Percentiles rank a stretch among this genome's conserved stretches.
Evolutionary conservation across 2,888 invertebrate species (phyloP).

Genomic region (Leptinotarsa tumamoca): DNA sequence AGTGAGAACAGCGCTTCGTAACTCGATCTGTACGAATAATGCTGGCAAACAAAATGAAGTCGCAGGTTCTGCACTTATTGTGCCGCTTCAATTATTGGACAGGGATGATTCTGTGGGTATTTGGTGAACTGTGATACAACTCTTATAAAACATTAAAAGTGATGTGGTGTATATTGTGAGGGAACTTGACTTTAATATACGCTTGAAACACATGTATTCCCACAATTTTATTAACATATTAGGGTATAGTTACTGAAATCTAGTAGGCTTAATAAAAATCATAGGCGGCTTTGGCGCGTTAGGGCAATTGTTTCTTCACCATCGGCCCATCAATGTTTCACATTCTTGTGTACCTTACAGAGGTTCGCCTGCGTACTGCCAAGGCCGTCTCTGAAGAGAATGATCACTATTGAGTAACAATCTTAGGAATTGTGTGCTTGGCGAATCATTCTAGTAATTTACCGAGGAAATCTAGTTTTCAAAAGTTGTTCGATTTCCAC

Average conservation of each 20-base stretch:
- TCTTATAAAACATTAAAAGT: constrained; percentile 41
- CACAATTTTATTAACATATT: constrained; percentile 54
- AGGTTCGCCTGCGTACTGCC: too few relatives aligned
- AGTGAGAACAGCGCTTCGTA: constrained; percentile 59
- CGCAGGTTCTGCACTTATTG: not conserved
- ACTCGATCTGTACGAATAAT: constrained; percentile 22
- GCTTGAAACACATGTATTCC: constrained; percentile 57
- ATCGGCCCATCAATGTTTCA: too few relatives aligned
- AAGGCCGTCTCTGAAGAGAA: not conserved
- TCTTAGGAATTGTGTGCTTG: constrained; percentile 2
- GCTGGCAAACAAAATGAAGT: constrained; percentile 1
- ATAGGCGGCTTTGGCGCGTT: too few relatives aligned
- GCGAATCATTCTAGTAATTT: constrained; percentile 5
- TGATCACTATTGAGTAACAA: constrained; percentile 5
- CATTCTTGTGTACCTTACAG: too few relatives aligned
- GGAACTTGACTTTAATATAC: constrained; percentile 52
- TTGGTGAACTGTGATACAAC: constrained; percentile 64
- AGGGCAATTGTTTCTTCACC: too few relatives aligned
- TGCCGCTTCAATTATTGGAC: constrained; percentile 24
- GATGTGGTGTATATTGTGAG: constrained; percentile 46
- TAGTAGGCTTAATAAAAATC: constrained; percentile 54
- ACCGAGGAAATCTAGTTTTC: not conserved
- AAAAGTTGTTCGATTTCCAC: not conserved
- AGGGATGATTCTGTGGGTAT: constrained; percentile 55
- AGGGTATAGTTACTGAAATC: constrained; percentile 56